These are phyloP conservation scores for Silurus glanis DNA, from an alignment of 2,113 vertebrate genomes.

Conservation along the genomic window DNA sequence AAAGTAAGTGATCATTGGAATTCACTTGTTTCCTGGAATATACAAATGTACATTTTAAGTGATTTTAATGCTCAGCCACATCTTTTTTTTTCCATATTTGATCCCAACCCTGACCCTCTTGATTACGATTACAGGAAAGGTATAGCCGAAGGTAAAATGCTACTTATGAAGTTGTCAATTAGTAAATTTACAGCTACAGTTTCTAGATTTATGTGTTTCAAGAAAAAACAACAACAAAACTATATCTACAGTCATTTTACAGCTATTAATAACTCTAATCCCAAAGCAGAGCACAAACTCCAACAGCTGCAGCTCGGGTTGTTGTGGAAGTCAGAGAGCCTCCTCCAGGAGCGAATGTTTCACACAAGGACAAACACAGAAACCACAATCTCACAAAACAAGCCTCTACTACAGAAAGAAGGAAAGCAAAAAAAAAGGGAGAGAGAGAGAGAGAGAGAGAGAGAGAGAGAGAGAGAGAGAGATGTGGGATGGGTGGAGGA, in stretches of 20 bases:
- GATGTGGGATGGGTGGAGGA: background rate
- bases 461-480: background rate
- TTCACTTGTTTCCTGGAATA: background rate
- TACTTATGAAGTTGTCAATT: background rate
- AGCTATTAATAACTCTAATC: background rate
- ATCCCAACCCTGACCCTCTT: no score
- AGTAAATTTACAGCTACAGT: background rate
- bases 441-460: background rate
- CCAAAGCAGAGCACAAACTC: background rate
- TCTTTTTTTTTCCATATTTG: no score
- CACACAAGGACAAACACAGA: constrained; percentile 26
- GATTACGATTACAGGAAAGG: no score
- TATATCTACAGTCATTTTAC: background rate
- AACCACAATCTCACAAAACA: constrained; percentile 12
- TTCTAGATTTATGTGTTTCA: background rate
- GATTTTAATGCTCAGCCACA: no score
- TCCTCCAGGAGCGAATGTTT: background rate
- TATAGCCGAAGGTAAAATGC: no score
- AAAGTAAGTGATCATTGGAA: background rate
- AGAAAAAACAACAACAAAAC: background rate
- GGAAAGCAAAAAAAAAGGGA: background rate
- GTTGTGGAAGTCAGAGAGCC: background rate
- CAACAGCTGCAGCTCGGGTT: background rate
- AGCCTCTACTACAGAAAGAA: background rate
- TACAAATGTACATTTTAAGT: no score